Percentiles rank a stretch among this genome's conserved stretches.
These are phyloP conservation scores for Ceratosolen solmsi DNA, from an alignment of 1,140 invertebrate species.

Conservation along the genomic window DNA sequence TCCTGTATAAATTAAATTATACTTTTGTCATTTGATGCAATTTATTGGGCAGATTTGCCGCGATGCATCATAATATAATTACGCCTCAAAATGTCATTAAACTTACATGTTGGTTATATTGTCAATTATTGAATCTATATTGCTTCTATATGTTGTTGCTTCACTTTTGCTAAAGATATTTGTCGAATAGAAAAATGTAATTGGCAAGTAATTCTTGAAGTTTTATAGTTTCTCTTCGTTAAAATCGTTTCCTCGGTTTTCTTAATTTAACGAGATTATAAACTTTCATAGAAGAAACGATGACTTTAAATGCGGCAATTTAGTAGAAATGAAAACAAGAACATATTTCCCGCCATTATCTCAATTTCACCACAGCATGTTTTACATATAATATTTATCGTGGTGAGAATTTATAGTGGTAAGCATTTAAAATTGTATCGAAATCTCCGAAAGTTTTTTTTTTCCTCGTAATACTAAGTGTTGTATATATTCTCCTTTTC, in stretches of 20 bases:
- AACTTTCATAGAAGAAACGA: conserved; percentile 15
- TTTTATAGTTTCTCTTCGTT: neutral
- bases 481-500: conserved; percentile 3
- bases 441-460: conserved; percentile 28
- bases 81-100: neutral
- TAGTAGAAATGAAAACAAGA: neutral
- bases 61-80: too few species aligned
- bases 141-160: too few species aligned
- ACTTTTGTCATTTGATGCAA: too few species aligned
- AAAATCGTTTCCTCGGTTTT: neutral
- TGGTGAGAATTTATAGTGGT: conserved; percentile 5
- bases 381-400: conserved; percentile 26
- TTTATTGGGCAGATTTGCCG: too few species aligned
- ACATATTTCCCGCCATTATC: conserved; percentile 10
- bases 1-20: too few species aligned
- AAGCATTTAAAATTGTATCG: conserved; percentile 20
- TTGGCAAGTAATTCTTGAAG: neutral
- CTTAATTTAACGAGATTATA: conserved; percentile 8
- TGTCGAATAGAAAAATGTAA: neutral
- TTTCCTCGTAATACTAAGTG: conserved; percentile 18
- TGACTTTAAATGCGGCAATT: conserved; percentile 17
- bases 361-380: conserved; percentile 22
- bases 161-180: neutral
- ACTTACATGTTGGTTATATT: neutral
- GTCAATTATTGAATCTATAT: neutral